Evolutionary conservation across 1,140 invertebrate genomes (phyloP).

Genomic region (Macrotrachela quadricornifera): DNA sequence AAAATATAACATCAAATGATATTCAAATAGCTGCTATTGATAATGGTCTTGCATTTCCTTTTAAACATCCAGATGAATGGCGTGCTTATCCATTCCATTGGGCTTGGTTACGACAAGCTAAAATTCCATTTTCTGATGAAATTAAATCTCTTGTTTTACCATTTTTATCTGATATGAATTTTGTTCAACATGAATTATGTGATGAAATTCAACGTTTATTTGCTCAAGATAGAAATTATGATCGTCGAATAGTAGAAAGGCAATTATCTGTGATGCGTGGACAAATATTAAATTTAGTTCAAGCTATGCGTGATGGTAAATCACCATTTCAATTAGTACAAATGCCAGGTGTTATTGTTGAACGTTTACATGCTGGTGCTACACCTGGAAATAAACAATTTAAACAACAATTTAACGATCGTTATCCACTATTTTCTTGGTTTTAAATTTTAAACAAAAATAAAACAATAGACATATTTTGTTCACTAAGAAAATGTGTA

Average conservation of each 20-base stretch:
- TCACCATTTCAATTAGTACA: conserved; percentile 86
- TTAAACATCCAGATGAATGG: conserved; percentile 99
- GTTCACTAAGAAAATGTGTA: no score
- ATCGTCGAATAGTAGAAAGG: conserved; percentile 73
- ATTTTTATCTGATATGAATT: conserved; percentile 79
- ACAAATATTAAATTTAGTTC: conserved; percentile 70
- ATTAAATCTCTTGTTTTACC: conserved; percentile 73
- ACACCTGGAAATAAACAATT: neutral
- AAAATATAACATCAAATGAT: conserved; percentile 1
- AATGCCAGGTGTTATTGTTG: conserved; percentile 88
- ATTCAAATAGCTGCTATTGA: conserved; percentile 52
- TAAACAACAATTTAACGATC: neutral
- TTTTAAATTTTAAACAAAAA: neutral
- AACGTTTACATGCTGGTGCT: conserved; percentile 37
- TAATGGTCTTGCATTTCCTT: conserved; percentile 95
- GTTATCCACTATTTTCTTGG: neutral
- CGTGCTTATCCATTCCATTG: conserved; percentile 97
- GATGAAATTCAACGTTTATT: conserved; percentile 41
- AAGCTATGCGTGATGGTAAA: conserved; percentile 81
- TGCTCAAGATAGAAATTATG: conserved; percentile 74
- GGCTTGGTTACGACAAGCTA: conserved; percentile 91
- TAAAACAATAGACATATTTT: no score
- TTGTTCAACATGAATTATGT: conserved; percentile 82
- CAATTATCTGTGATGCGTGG: conserved; percentile 98
- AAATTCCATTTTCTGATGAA: conserved; percentile 71